These are phyloP conservation scores for Andricus curvator DNA, from an alignment of 2,888 invertebrate genomes.

Conservation along the genomic window DNA sequence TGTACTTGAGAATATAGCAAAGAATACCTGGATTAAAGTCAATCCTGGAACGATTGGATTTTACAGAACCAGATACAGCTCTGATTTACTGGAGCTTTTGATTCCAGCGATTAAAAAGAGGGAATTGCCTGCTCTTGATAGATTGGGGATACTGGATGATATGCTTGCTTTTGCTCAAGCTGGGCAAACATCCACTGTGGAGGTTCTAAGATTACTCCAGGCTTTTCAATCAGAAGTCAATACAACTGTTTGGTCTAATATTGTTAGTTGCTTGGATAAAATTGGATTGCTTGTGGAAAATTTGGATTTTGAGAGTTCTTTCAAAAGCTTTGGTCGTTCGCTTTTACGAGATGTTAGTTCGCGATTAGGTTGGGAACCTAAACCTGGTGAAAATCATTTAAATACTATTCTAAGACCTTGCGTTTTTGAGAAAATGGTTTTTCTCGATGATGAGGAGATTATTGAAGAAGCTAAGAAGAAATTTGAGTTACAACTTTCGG, in stretches of 20 bases:
- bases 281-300: slow-evolving; percentile 88
- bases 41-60: slow-evolving; percentile 93
- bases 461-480: slow-evolving; percentile 87
- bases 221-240: slow-evolving; percentile 92
- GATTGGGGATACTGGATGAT: slow-evolving; percentile 94
- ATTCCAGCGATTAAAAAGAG: slow-evolving; percentile 89
- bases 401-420: slow-evolving; percentile 84
- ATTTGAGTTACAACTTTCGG: slow-evolving; percentile 84
- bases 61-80: slow-evolving; percentile 92
- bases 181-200: slow-evolving; percentile 89
- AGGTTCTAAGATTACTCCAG: slow-evolving; percentile 89
- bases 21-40: slow-evolving; percentile 92
- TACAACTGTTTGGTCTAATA: slow-evolving; percentile 95
- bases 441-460: slow-evolving; percentile 87
- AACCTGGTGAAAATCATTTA: slow-evolving; percentile 90
- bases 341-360: slow-evolving; percentile 86
- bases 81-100: slow-evolving; percentile 86
- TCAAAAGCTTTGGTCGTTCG: slow-evolving; percentile 87
- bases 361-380: slow-evolving; percentile 91
- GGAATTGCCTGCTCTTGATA: slow-evolving; percentile 91
- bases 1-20: slow-evolving; percentile 84
- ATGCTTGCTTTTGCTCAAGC: slow-evolving; percentile 96
- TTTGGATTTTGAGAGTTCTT: slow-evolving; percentile 86
- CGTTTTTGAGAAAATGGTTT: slow-evolving; percentile 89
- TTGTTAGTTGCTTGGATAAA: slow-evolving; percentile 88